phyloP scores from a whole-genome alignment of 2,113 vertebrate genomes.

The Antennarius striatus region DNA sequence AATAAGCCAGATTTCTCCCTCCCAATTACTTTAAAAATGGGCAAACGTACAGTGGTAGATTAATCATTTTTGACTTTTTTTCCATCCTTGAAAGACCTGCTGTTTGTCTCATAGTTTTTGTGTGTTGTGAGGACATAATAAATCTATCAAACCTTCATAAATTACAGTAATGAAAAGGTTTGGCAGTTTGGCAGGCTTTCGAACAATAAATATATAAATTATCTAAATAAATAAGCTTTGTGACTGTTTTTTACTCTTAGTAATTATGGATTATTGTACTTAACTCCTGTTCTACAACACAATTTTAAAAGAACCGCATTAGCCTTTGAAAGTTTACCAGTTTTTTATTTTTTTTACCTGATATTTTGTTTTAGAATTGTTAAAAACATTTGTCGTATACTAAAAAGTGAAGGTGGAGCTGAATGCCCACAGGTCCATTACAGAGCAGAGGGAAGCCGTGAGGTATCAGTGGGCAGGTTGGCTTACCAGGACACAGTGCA shows the following conservation, averaged over 20 bases:
- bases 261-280: neutral
- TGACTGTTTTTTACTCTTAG: neutral
- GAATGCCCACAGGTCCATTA: conserved; percentile 9
- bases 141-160: neutral
- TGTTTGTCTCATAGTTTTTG: neutral
- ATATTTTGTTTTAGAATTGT: neutral
- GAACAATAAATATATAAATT: neutral
- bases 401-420: conserved; percentile 27
- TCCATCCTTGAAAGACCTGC: conserved; percentile 6
- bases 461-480: conserved; percentile 11
- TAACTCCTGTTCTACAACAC: too few species aligned
- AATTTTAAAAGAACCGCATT: too few species aligned
- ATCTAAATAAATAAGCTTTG: neutral
- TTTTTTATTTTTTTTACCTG: too few species aligned
- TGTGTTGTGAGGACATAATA: conserved; percentile 12
- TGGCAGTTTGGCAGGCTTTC: neutral
- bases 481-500: conserved; percentile 91
- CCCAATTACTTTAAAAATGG: conserved; percentile 38
- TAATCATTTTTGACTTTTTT: conserved; percentile 40
- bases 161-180: neutral
- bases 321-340: too few species aligned
- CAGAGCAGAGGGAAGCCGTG: conserved; percentile 1
- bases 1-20: conserved; percentile 32
- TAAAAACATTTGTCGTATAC: conserved; percentile 8
- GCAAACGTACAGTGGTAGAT: conserved; percentile 22